Conservation (phyloP, 2,888 invertebrate genomes). For the Torymus auratus region DNA sequence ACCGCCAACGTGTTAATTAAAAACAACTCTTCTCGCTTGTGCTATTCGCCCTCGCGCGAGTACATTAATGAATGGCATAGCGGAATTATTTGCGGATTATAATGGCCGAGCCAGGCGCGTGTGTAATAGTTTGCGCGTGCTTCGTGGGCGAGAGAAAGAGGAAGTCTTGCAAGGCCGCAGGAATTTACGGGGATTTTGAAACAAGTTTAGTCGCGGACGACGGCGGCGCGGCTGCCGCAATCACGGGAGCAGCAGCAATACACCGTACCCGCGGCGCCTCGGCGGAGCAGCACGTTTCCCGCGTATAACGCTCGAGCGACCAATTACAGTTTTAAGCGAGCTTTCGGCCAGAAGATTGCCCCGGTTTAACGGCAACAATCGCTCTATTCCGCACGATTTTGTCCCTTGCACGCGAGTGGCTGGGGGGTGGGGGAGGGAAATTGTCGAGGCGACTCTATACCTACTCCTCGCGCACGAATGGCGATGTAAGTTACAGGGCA, state of each 20-base stretch:
- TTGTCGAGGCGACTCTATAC: not conserved
- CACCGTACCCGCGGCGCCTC: too few relatives aligned
- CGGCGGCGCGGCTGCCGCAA: not conserved
- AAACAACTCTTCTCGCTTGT: not conserved
- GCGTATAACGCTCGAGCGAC: constrained; percentile 48
- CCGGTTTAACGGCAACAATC: constrained; percentile 57
- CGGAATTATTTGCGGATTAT: not conserved
- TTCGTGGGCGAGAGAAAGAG: not conserved
- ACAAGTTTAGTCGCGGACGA: constrained; percentile 10
- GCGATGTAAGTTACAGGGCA: constrained; percentile 23
- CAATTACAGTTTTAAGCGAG: constrained; percentile 63
- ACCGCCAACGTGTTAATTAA: not conserved
- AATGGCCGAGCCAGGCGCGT: not conserved
- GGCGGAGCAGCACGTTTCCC: not conserved
- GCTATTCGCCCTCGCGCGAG: not conserved
- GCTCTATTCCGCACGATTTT: constrained; percentile 52
- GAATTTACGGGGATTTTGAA: constrained; percentile 19
- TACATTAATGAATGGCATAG: not conserved
- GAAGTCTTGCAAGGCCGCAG: not conserved
- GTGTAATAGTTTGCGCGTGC: constrained; percentile 1
- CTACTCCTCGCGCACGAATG: not conserved
- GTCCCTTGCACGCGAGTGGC: not conserved
- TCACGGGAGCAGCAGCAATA: not conserved
- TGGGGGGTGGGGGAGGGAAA: not conserved
- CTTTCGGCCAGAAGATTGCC: constrained; percentile 60